These are phyloP conservation scores for Cheiracanthium punctorium DNA, from an alignment of 2,888 invertebrate species.

Conservation along the genomic window DNA sequence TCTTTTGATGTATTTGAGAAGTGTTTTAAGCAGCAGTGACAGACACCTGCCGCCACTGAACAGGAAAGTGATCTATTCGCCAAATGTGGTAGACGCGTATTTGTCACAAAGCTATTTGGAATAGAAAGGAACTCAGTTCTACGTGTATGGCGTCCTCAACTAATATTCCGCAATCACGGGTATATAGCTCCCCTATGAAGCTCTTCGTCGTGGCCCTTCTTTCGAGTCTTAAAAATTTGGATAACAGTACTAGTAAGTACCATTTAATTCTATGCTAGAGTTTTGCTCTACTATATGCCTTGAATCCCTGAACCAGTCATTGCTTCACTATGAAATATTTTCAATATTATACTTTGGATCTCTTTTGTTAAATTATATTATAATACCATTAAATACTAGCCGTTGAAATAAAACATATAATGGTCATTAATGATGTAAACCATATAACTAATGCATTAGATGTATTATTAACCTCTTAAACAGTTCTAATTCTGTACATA, in stretches of 20 bases:
- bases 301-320: too few species aligned
- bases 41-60: slow-evolving; percentile 40
- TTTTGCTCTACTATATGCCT: too few species aligned
- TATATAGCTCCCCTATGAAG: slow-evolving; percentile 65
- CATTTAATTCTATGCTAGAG: too few species aligned
- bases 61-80: slow-evolving; percentile 31
- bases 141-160: slow-evolving; percentile 54
- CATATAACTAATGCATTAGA: too few species aligned
- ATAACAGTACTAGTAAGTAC: slow-evolving; percentile 63
- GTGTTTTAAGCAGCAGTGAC: neutral
- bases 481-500: too few species aligned
- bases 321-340: too few species aligned
- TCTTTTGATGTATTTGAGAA: slow-evolving; percentile 6
- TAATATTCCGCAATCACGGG: slow-evolving; percentile 51
- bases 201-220: slow-evolving; percentile 59
- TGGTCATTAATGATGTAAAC: too few species aligned
- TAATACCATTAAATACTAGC: too few species aligned
- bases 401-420: too few species aligned
- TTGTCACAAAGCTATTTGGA: slow-evolving; percentile 12
- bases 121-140: slow-evolving; percentile 13
- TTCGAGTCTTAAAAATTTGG: slow-evolving; percentile 52
- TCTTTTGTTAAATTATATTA: too few species aligned
- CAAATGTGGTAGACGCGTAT: slow-evolving; percentile 53
- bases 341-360: too few species aligned
- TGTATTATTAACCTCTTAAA: too few species aligned